These are phyloP conservation scores for Pterocles burchelli DNA, from an alignment of 2,113 vertebrate genomes.

Conservation along the genomic window DNA sequence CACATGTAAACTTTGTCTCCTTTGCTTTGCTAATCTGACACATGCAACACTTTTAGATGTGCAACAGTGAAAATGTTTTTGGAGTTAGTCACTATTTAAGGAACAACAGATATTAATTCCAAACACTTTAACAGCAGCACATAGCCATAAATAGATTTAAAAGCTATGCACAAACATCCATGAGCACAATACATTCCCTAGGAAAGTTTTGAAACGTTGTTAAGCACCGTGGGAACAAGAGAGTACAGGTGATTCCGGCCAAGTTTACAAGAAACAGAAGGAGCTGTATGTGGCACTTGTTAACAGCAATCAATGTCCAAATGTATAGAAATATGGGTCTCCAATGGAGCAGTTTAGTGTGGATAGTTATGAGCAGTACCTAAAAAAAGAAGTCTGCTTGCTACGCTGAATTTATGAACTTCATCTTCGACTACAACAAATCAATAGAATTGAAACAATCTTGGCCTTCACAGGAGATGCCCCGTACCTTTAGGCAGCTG, in stretches of 20 bases:
- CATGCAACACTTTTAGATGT: slow-evolving; percentile 47
- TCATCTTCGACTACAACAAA: neutral
- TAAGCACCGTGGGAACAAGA: neutral
- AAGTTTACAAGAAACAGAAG: neutral
- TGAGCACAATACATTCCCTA: neutral
- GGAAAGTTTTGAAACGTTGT: neutral
- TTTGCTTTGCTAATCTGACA: slow-evolving; percentile 58
- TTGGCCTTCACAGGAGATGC: neutral
- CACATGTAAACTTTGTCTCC: slow-evolving; percentile 52
- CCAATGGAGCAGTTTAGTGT: neutral
- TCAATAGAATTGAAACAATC: neutral
- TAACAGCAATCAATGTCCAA: neutral
- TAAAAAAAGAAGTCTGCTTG: neutral
- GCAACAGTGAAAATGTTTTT: slow-evolving; percentile 44
- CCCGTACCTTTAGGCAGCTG: neutral
- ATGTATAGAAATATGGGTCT: neutral
- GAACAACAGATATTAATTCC: slow-evolving; percentile 19
- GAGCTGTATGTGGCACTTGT: neutral
- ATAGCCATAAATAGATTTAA: neutral
- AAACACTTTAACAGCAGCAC: slow-evolving; percentile 19
- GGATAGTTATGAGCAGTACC: neutral
- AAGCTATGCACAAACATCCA: slow-evolving; percentile 1
- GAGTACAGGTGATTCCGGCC: neutral
- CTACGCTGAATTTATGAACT: neutral
- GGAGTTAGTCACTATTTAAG: slow-evolving; percentile 33